Evolutionary conservation across 2,797 vertebrate genomes (phyloP).

Genomic region (Lagorchestes hirsutus): DNA sequence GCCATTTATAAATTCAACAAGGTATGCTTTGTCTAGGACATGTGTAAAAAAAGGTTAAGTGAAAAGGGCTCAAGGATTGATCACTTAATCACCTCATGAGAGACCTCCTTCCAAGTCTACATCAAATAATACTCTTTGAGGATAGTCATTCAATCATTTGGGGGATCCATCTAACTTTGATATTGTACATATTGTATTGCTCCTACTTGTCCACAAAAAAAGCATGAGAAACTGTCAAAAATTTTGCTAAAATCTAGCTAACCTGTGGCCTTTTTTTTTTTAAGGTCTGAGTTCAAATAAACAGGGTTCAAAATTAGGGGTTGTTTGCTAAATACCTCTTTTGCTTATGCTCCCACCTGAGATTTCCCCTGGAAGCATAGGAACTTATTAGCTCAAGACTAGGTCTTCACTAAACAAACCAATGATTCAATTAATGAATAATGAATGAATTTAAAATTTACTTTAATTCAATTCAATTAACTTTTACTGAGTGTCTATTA

Average conservation of each 20-base stretch:
- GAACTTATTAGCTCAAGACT: background rate
- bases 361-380: background rate
- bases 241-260: background rate
- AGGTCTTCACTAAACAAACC: background rate
- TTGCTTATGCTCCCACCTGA: slow-evolving; percentile 6
- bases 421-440: background rate
- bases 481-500: background rate
- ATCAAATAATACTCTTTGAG: background rate
- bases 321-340: background rate
- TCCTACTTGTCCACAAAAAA: background rate
- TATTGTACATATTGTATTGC: background rate
- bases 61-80: background rate
- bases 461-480: background rate
- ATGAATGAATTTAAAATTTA: background rate
- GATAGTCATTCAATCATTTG: background rate
- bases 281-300: background rate
- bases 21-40: background rate
- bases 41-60: background rate
- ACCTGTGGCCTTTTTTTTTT: background rate
- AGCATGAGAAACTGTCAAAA: background rate
- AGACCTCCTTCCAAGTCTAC: background rate
- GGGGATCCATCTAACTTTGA: background rate
- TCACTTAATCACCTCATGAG: background rate
- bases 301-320: background rate
- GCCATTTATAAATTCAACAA: background rate